These are phyloP conservation scores for Lophura nycthemera DNA, from an alignment of 2,113 vertebrate species.

Conservation along the genomic window DNA sequence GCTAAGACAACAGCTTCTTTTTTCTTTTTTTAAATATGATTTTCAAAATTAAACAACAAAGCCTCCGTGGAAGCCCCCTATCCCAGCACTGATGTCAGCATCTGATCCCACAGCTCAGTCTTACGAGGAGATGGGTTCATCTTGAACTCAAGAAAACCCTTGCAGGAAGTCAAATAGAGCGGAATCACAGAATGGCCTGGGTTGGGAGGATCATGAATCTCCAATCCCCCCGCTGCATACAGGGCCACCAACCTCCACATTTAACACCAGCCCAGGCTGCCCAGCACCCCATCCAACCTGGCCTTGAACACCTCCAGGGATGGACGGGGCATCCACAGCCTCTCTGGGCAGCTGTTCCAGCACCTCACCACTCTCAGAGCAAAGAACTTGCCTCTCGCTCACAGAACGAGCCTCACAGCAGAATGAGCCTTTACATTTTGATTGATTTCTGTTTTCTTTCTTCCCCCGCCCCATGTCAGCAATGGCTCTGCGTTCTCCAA, in stretches of 20 bases:
- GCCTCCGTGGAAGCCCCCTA: accelerated
- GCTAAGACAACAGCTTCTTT: not conserved
- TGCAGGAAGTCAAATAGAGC: not conserved
- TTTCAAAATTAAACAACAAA: not conserved
- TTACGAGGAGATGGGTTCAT: not conserved
- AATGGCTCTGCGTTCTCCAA: not conserved
- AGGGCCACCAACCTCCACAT: too few species aligned
- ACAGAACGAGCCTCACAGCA: not conserved
- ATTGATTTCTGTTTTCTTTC: not conserved
- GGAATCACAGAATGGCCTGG: not conserved
- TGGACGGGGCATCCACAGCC: too few species aligned
- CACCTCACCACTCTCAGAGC: too few species aligned
- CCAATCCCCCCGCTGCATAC: too few species aligned
- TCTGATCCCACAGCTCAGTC: not conserved
- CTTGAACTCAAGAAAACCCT: not conserved
- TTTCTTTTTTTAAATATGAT: not conserved
- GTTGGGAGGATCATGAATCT: too few species aligned
- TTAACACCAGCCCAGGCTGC: too few species aligned
- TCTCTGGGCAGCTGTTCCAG: too few species aligned
- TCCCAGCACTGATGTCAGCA: accelerated
- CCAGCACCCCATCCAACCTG: too few species aligned
- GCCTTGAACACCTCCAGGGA: too few species aligned
- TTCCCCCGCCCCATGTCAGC: not conserved
- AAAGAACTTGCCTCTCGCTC: too few species aligned
- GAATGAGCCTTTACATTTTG: not conserved